Percentiles rank a stretch among this genome's conserved stretches.
phyloP scores from a whole-genome alignment of 2,113 vertebrate genomes.

The Petrocephalus microphthalmus region DNA sequence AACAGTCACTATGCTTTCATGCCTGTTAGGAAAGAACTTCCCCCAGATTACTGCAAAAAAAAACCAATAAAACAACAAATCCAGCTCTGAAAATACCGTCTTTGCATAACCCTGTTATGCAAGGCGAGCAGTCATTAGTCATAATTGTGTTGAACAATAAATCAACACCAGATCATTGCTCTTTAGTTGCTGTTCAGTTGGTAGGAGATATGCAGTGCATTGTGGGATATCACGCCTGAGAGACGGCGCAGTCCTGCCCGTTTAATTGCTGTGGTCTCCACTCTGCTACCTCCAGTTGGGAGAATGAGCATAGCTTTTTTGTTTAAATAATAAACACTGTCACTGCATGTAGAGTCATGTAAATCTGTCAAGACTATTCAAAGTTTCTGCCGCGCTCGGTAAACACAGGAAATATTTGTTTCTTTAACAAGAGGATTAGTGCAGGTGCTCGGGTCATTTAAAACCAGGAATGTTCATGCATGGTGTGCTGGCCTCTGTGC shows the following conservation, averaged over 20 bases:
- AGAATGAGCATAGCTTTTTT: constrained; percentile 54
- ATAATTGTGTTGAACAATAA: background rate
- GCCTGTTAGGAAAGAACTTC: background rate
- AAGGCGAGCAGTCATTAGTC: background rate
- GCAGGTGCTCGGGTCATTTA: constrained; percentile 59
- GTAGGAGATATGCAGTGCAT: background rate
- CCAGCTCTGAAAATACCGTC: background rate
- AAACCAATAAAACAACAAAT: background rate
- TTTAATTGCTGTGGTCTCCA: constrained; percentile 40
- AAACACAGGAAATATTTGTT: constrained; percentile 11
- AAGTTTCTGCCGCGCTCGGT: constrained; percentile 45
- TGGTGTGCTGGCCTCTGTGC: constrained; percentile 40
- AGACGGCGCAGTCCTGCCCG: constrained; percentile 47
- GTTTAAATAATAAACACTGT: constrained; percentile 48
- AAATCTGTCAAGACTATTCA: constrained; percentile 68
- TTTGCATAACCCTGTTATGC: background rate
- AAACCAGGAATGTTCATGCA: constrained; percentile 58
- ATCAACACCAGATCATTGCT: background rate
- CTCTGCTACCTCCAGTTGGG: constrained; percentile 36
- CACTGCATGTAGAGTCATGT: constrained; percentile 50
- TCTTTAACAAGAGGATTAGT: constrained; percentile 44
- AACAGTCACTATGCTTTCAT: background rate
- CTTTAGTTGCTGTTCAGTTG: background rate
- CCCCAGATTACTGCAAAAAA: background rate
- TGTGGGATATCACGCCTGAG: background rate